Base-by-base conservation (phyloP, 2,888 invertebrate genomes). In the Chydorus sphaericus region DNA sequence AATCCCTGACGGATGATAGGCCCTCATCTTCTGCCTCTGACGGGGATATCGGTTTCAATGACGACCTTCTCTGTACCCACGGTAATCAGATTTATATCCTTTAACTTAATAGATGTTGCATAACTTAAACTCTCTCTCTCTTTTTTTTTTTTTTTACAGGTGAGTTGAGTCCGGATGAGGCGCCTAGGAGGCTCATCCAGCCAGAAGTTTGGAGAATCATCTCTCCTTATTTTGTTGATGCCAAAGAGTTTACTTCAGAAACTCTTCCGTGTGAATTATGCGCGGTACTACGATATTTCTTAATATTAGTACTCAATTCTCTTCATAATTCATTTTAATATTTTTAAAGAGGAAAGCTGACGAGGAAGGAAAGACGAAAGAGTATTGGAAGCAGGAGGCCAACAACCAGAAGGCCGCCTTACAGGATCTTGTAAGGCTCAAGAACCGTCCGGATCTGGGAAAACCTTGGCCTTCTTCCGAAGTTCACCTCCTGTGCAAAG, bases 41-140 rank as follows among this genome's bases (percentile, higher is more conserved):
- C 16, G 52, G 36, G 26, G 52, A 52, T 36, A 26, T 70, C 18
- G 68, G 68, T 54, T 77, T 78, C 61, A 78, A 78, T 63, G 74
- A 75, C 62, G 77, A 77, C 61, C 65, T 77, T 18, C 64, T 75
- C 10, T 78, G 77, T 65, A 68, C 68, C 33, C 77, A 78, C 65
- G 69, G 71, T 68, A 62, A 64, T 48, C 23, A 28, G 48, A 54
- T 49, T 7, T 16, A 36, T n/a, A 31, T 53, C 30, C 51, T 38
- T 1, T n/a, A n/a, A 38, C 20, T 7, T 14, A n/a, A 29, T 23
- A 10, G 28, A 26, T 16, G 14, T 4, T 8, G n/a, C 1, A 26
- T 20, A 26, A 23, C 14, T n/a, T n/a, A n/a, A n/a, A n/a, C n/a
- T n/a, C n/a, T n/a, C n/a, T n/a, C n/a, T n/a, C 3, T 1, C 18